Percentiles rank a stretch among this genome's conserved stretches.
Evolutionary conservation across 2,888 invertebrate genomes (phyloP).

Genomic region (Aproaerema taeniolella): DNA sequence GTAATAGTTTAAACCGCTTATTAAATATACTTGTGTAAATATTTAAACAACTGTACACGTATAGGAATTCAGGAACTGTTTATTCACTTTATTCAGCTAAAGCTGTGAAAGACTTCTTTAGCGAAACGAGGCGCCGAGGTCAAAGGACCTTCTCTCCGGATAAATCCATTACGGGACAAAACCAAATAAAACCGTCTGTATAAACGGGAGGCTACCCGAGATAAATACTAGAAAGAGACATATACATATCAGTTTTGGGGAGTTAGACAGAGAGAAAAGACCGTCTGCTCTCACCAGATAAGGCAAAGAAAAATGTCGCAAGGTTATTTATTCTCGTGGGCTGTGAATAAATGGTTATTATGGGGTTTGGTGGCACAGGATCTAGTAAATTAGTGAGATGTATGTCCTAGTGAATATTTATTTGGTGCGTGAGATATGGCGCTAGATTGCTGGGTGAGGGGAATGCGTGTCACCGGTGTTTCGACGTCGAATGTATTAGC

Average conservation of each 20-base stretch:
- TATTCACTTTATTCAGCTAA: no score
- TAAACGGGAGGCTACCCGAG: conserved; percentile 46
- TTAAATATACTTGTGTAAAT: no score
- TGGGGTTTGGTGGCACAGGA: conserved; percentile 46
- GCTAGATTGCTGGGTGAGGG: no score
- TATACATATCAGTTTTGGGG: conserved; percentile 17
- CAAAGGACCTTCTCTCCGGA: conserved; percentile 49
- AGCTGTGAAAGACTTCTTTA: conserved; percentile 5
- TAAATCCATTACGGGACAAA: conserved; percentile 69
- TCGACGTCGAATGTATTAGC: no score
- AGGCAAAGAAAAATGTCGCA: conserved; percentile 72
- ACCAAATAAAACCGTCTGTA: conserved; percentile 68
- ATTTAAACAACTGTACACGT: no score
- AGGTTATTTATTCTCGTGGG: conserved; percentile 63
- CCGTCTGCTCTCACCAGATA: conserved; percentile 66
- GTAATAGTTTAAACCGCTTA: no score
- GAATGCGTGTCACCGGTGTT: no score
- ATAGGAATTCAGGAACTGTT: no score
- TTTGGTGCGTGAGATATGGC: conserved; percentile 50
- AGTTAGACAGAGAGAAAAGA: conserved; percentile 32
- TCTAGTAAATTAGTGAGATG: conserved; percentile 73
- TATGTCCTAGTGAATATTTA: conserved; percentile 67
- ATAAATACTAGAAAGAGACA: conserved; percentile 49
- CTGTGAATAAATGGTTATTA: conserved; percentile 68
- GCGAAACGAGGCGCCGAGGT: conserved; percentile 46